These are phyloP conservation scores for Marronus borbonicus DNA, from an alignment of 2,888 invertebrate species.

Conservation along the genomic window DNA sequence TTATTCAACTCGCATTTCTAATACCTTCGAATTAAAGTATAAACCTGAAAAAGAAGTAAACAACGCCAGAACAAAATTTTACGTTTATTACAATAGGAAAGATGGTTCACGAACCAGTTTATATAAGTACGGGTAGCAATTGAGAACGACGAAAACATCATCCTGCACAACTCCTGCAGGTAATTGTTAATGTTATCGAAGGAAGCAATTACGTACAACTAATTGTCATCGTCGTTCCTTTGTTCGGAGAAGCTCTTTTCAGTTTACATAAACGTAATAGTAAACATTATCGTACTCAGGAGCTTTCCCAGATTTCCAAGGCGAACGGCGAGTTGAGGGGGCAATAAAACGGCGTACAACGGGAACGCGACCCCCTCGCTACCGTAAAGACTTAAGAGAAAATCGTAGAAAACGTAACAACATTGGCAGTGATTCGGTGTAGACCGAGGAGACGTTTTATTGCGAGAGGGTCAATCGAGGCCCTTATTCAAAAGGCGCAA, in stretches of 20 bases:
- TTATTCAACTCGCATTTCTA: too few relatives aligned
- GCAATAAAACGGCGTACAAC: slow-evolving; percentile 27
- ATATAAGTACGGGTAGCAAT: neutral
- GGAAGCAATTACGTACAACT: slow-evolving; percentile 37
- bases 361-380: slow-evolving; percentile 11
- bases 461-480: slow-evolving; percentile 49
- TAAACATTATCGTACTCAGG: slow-evolving; percentile 36
- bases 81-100: neutral
- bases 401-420: slow-evolving; percentile 45
- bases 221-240: slow-evolving; percentile 33
- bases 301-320: slow-evolving; percentile 22
- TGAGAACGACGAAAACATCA: neutral
- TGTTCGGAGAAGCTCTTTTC: slow-evolving; percentile 28
- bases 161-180: slow-evolving; percentile 31
- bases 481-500: slow-evolving; percentile 46
- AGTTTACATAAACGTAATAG: slow-evolving; percentile 46
- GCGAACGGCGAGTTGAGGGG: neutral
- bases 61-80: neutral
- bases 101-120: neutral
- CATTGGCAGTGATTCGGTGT: slow-evolving; percentile 52
- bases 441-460: slow-evolving; percentile 49
- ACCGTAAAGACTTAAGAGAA: slow-evolving; percentile 38
- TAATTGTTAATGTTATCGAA: slow-evolving; percentile 35
- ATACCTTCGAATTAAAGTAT: too few relatives aligned
- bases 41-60: too few relatives aligned